A percentile compares a stretch with the other conserved stretches of the same genome.
Conservation (phyloP, 2,113 vertebrate genomes). For the Sturnira hondurensis region DNA sequence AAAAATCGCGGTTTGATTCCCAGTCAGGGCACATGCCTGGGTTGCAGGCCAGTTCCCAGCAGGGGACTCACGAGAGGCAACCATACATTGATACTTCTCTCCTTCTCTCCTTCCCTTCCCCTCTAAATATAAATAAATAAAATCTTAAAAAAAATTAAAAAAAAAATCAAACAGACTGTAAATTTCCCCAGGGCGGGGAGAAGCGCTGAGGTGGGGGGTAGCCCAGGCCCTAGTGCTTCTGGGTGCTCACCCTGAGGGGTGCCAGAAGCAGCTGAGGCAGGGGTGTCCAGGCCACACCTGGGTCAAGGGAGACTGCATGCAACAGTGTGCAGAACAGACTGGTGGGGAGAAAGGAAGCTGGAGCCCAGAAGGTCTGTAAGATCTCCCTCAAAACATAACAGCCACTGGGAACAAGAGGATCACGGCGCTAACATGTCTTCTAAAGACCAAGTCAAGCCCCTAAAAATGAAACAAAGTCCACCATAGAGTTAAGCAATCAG, state of each 20-base stretch:
- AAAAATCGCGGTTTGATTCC: too few relatives aligned
- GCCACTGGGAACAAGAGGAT: background rate
- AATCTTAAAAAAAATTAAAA: too few relatives aligned
- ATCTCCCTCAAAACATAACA: background rate
- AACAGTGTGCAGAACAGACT: accelerated
- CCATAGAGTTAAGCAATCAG: background rate
- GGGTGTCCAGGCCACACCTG: accelerated
- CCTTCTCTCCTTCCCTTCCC: too few relatives aligned
- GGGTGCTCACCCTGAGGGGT: background rate
- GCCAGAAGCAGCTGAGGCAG: background rate
- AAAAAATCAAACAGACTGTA: background rate
- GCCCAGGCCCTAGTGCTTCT: background rate
- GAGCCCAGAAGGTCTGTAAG: background rate
- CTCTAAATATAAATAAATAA: too few relatives aligned
- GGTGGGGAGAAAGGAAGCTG: background rate
- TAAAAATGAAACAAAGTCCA: background rate
- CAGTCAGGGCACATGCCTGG: too few relatives aligned
- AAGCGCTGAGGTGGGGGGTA: accelerated
- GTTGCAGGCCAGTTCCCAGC: too few relatives aligned
- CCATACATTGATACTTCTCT: too few relatives aligned
- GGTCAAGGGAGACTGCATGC: too few relatives aligned
- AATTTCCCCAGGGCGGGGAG: background rate
- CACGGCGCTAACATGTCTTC: background rate
- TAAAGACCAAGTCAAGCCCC: background rate
- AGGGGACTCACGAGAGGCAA: too few relatives aligned